Conservation (phyloP, 2,888 invertebrate genomes). For the Eudasyphora cyanicolor region DNA sequence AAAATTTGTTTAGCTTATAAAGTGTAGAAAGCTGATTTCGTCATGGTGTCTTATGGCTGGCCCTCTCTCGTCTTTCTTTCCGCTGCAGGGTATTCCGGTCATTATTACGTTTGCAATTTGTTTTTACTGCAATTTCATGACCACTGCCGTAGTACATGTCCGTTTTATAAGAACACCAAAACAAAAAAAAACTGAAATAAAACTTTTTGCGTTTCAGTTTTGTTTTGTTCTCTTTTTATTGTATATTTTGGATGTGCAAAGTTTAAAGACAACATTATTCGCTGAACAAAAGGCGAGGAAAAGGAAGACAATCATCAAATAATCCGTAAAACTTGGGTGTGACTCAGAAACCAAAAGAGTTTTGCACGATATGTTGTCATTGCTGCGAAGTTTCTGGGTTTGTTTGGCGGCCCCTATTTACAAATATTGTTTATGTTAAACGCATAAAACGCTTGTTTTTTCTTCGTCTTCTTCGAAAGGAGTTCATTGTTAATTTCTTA, state of each 20-base stretch:
- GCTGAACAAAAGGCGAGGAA: not conserved
- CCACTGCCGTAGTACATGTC: constrained; percentile 50
- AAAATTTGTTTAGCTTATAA: constrained; percentile 40
- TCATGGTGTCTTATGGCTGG: constrained; percentile 18
- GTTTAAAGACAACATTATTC: not conserved
- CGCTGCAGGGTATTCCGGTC: constrained; percentile 30
- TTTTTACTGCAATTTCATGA: constrained; percentile 63
- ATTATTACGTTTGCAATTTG: constrained; percentile 43
- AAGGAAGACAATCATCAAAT: constrained; percentile 51
- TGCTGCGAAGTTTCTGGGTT: constrained; percentile 1
- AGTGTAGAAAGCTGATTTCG: constrained; percentile 57
- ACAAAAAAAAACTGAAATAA: not conserved
- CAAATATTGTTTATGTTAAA: constrained; percentile 38
- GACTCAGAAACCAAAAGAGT: constrained; percentile 43
- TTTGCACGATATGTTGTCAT: not conserved
- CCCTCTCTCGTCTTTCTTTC: not conserved
- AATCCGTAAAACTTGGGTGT: constrained; percentile 55
- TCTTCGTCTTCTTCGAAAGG: not conserved
- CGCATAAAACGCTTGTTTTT: constrained; percentile 32
- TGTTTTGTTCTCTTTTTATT: no score
- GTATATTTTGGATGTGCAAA: no score
- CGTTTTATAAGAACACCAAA: constrained; percentile 46
- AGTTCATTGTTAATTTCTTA: constrained; percentile 41
- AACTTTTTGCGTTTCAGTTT: not conserved
- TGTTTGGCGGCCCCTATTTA: constrained; percentile 32